Conservation (phyloP, 2,888 invertebrate species). For the Zhengitettix transpicula region DNA sequence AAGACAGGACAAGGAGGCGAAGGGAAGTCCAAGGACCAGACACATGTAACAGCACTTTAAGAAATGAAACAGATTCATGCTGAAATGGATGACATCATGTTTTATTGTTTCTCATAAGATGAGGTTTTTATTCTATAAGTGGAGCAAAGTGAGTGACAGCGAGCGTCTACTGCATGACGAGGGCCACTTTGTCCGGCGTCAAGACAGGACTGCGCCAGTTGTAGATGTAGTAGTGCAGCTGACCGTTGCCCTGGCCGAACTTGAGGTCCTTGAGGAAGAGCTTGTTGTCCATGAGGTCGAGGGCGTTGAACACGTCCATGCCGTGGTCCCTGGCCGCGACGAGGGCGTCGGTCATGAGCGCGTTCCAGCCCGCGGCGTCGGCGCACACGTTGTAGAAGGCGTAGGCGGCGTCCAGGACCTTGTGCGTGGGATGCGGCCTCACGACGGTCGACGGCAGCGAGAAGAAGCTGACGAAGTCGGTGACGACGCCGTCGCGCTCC, state of each 20-base stretch:
- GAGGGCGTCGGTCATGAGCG: not conserved
- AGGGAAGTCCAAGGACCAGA: no score
- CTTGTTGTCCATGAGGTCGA: not conserved
- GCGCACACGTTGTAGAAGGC: not conserved
- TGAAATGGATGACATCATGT: no score
- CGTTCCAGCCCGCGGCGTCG: not conserved
- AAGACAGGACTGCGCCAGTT: not conserved
- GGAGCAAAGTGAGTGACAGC: no score
- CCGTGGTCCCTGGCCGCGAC: not conserved
- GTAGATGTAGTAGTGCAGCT: not conserved
- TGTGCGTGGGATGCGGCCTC: not conserved
- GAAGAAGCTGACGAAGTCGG: not conserved
- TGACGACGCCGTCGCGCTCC: not conserved
- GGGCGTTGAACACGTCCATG: not conserved
- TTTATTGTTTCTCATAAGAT: no score
- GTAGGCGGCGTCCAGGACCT: not conserved
- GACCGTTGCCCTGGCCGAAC: not conserved
- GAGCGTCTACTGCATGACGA: not conserved
- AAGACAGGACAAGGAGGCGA: no score
- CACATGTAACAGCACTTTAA: no score
- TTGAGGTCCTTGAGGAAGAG: not conserved
- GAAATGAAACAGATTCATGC: no score
- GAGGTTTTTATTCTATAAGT: no score
- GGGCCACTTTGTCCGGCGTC: not conserved
- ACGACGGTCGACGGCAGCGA: not conserved